Evolutionary conservation across 2,888 invertebrate genomes (phyloP).

Genomic region (Choreutis nemorana): DNA sequence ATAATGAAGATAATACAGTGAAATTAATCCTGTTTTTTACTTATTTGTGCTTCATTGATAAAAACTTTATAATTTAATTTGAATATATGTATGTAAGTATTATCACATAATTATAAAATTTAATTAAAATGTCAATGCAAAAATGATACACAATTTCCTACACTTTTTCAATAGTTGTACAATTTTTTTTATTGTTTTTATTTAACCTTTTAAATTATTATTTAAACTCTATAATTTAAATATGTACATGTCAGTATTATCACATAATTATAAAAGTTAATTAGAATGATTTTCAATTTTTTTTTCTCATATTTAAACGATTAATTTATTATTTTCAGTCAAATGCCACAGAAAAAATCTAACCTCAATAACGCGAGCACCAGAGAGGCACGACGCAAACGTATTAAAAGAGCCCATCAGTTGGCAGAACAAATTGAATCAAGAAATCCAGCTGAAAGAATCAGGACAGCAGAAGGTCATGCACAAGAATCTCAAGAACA

Average conservation of each 20-base stretch:
- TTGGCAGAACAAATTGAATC: conserved; percentile 14
- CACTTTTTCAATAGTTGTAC: too few relatives aligned
- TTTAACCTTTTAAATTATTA: too few relatives aligned
- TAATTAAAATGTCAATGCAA: not conserved
- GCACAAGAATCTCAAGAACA: conserved; percentile 18
- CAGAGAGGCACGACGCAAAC: conserved; percentile 16
- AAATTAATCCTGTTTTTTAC: not conserved
- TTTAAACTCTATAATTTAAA: too few relatives aligned
- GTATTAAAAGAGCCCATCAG: conserved; percentile 16
- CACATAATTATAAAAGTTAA: not conserved
- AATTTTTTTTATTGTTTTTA: conserved; percentile 21
- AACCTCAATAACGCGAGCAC: conserved; percentile 16
- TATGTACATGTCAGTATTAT: not conserved
- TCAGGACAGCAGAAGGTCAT: conserved; percentile 12
- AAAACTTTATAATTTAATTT: conserved; percentile 30
- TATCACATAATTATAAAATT: not conserved
- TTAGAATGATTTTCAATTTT: not conserved
- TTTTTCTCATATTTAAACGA: conserved; percentile 6
- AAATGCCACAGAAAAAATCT: conserved; percentile 19
- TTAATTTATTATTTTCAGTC: conserved; percentile 12
- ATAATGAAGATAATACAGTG: conserved; percentile 1
- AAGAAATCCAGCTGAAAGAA: conserved; percentile 17
- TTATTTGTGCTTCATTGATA: too few relatives aligned
- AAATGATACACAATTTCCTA: too few relatives aligned
- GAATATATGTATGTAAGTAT: not conserved